A percentile compares a stretch with the other conserved stretches of the same genome.
phyloP scores from a whole-genome alignment of 1,140 invertebrate genomes.

The Hyposmocoma kahamanoa region DNA sequence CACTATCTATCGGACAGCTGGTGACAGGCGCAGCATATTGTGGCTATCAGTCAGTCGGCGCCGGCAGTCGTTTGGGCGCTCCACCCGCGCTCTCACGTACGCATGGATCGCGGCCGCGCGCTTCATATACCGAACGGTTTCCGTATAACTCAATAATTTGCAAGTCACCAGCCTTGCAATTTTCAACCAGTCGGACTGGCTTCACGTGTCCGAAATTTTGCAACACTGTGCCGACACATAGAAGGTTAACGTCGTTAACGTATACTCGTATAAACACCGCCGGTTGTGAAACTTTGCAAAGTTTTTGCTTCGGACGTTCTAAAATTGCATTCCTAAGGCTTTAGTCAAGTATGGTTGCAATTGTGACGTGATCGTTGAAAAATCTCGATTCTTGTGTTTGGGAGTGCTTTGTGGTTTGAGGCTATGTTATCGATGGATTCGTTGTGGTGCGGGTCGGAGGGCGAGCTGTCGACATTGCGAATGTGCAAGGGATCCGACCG shows the following conservation, averaged over 20 bases:
- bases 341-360: constrained; percentile 11
- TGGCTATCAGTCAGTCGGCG: constrained; percentile 2
- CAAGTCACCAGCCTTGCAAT: constrained; percentile 31
- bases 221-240: constrained; percentile 22
- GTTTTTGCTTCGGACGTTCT: constrained; percentile 18
- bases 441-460: constrained; percentile 70
- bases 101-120: constrained; percentile 10
- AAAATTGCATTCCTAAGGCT: constrained; percentile 8
- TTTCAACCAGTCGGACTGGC: constrained; percentile 29
- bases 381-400: not conserved
- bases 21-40: no score
- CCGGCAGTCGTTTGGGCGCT: constrained; percentile 22
- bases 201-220: constrained; percentile 44
- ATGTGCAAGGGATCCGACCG: constrained; percentile 59
- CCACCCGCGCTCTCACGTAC: constrained; percentile 30
- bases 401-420: not conserved
- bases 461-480: constrained; percentile 49
- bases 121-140: constrained; percentile 12
- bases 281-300: constrained; percentile 32
- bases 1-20: no score
- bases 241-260: constrained; percentile 38
- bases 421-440: constrained; percentile 70
- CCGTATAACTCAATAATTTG: constrained; percentile 19
- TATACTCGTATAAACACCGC: constrained; percentile 22
- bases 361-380: constrained; percentile 5